phyloP scores from a whole-genome alignment of 2,797 vertebrate genomes.

The Knipowitschia caucasica region DNA sequence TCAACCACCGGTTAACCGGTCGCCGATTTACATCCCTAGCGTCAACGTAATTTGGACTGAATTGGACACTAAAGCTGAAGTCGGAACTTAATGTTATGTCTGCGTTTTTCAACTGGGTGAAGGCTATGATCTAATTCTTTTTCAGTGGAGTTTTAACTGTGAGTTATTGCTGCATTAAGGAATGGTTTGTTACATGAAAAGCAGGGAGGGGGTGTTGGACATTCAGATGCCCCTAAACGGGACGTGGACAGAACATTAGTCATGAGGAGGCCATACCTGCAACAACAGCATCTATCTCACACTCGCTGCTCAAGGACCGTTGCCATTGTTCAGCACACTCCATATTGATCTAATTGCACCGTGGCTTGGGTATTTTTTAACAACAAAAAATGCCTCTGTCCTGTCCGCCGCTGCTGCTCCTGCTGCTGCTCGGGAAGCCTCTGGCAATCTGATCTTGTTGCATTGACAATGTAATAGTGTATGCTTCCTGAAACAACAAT shows the following conservation, averaged over 20 bases:
- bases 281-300: conserved; percentile 17
- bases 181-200: conserved; percentile 13
- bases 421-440: not conserved
- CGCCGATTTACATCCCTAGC: no score
- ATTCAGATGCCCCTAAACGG: conserved; percentile 37
- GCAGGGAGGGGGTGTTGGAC: not conserved
- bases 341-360: conserved; percentile 12
- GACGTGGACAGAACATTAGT: conserved; percentile 4
- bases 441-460: not conserved
- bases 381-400: not conserved
- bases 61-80: no score
- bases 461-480: no score
- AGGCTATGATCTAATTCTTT: no score
- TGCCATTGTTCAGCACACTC: conserved; percentile 5
- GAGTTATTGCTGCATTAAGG: no score
- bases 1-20: no score
- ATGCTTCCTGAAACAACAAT: no score
- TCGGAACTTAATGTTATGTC: no score
- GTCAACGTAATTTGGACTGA: no score
- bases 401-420: not conserved
- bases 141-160: no score
- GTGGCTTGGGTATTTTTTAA: not conserved
- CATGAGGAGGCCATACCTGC: conserved; percentile 11
- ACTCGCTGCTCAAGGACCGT: conserved; percentile 16
- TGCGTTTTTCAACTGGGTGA: no score